Conservation (phyloP, 2,888 invertebrate species). For the Andrena minutula region DNA sequence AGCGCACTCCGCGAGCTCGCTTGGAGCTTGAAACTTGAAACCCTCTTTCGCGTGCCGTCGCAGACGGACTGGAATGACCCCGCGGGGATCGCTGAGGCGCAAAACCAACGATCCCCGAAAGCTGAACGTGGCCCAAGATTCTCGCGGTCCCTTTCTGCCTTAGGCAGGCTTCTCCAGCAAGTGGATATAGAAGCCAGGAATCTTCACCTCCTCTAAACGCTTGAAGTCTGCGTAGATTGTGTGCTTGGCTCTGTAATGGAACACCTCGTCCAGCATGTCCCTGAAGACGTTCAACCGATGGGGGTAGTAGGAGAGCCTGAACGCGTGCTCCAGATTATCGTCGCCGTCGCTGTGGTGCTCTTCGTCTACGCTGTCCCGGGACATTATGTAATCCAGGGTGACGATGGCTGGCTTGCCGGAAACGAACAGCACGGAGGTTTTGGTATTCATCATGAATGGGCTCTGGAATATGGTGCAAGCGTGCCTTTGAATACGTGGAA, state of each 20-base stretch:
- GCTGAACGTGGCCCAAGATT: not conserved
- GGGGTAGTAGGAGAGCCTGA: conserved; percentile 95
- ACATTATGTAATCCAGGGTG: conserved; percentile 92
- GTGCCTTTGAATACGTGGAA: not conserved
- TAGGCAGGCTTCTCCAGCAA: conserved; percentile 88
- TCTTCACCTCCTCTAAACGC: conserved; percentile 87
- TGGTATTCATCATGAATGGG: conserved; percentile 92
- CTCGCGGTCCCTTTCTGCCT: not conserved
- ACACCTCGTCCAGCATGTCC: conserved; percentile 89
- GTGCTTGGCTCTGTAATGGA: conserved; percentile 88
- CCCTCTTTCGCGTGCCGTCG: too few relatives aligned
- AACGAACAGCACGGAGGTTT: conserved; percentile 93
- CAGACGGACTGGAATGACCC: too few relatives aligned
- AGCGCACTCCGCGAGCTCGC: too few relatives aligned
- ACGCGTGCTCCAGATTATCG: conserved; percentile 86
- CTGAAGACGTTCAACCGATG: conserved; percentile 91
- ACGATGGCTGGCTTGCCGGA: conserved; percentile 91
- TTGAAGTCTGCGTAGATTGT: conserved; percentile 94
- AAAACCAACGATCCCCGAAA: not conserved
- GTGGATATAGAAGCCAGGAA: conserved; percentile 95
- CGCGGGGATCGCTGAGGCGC: not conserved
- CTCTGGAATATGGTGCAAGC: conserved; percentile 87
- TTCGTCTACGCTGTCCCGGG: conserved; percentile 77
- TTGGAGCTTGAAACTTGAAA: too few relatives aligned
- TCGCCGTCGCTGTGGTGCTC: conserved; percentile 73